These are phyloP conservation scores for Drosophila sulfurigaster DNA, from an alignment of 1,140 invertebrate species.

Conservation along the genomic window DNA sequence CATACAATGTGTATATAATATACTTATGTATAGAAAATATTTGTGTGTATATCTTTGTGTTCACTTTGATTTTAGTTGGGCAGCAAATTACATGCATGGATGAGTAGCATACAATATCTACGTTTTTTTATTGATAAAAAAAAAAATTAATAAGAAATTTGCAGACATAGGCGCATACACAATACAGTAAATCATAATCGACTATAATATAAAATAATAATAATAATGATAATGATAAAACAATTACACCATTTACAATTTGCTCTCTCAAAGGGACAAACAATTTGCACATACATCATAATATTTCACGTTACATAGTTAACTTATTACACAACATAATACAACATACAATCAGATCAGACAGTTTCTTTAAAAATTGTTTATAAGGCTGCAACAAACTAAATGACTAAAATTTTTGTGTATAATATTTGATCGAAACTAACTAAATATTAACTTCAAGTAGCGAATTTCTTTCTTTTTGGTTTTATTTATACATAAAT, in stretches of 20 bases:
- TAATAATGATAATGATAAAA: constrained; percentile 54
- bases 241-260: constrained; percentile 60
- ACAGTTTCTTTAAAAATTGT: constrained; percentile 46
- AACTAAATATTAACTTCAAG: constrained; percentile 43
- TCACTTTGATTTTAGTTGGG: constrained; percentile 69
- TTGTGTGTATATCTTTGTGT: constrained; percentile 80
- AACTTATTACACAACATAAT: constrained; percentile 67
- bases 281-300: constrained; percentile 47
- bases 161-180: constrained; percentile 39
- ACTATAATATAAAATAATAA: constrained; percentile 43
- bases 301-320: constrained; percentile 46
- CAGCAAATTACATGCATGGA: constrained; percentile 66
- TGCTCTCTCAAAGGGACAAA: constrained; percentile 44
- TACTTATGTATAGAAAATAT: constrained; percentile 70
- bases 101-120: constrained; percentile 17
- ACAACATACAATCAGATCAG: constrained; percentile 64
- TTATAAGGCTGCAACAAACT: constrained; percentile 43
- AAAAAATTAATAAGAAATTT: constrained; percentile 36
- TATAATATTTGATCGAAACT: constrained; percentile 36
- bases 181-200: constrained; percentile 32
- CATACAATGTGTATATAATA: constrained; percentile 26
- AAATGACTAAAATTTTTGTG: constrained; percentile 40
- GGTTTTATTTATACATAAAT: constrained; percentile 48
- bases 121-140: constrained; percentile 10
- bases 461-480: constrained; percentile 35